Base-by-base conservation (phyloP, 2,113 vertebrate genomes). In the Brachypodius melanocephalos region DNA sequence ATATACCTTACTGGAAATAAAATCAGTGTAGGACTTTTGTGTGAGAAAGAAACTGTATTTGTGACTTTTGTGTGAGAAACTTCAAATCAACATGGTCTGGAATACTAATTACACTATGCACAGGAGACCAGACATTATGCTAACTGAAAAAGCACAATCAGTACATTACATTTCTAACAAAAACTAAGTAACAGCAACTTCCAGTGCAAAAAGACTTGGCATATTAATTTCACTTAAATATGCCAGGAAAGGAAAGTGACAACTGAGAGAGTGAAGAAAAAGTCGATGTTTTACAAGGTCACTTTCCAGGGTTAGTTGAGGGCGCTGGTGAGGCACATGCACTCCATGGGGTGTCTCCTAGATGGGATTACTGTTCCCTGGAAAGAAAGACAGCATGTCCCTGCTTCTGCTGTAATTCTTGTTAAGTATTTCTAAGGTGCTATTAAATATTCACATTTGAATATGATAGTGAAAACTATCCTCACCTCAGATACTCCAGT, bases 301-400 rank as follows among this genome's bases (percentile, higher is more conserved):
- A 21, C 7, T 45, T 71, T 62, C 24, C 25, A 51, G 28, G 7
- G 36, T n/a, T n/a, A 55, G 8, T 28, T 67, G 76, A 79, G 48
- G 0, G 0, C 43, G n/a, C 14, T 6, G 2, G 18, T 32, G 17
- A 89, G 46, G 12, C 16, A 26, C 5, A 3, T 17, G 29, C 7
- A 45, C 38, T 42, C 14, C 4, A 5, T n/a, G 51, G 14, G 8
- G 1, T 77, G 58, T 74, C 75, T 51, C 55, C 55, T 17, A 84
- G 22, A 20, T 48, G 20, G 25, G 11, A 43, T 69, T 83, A 10
- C 22, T 46, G 6, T 38, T 22, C 59, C 34, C 26, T 59, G 40
- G 38, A 81, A 83, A 87, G 68, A 89, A 69, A 90, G 54, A 61
- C 16, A 34, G 40, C 5, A 69, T n/a, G 38, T 45, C 57, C 26